Evolutionary conservation across 2,888 invertebrate species (phyloP), one percentile per base, ranked within the genome.

Genomic region (Apantesis nais): DNA sequence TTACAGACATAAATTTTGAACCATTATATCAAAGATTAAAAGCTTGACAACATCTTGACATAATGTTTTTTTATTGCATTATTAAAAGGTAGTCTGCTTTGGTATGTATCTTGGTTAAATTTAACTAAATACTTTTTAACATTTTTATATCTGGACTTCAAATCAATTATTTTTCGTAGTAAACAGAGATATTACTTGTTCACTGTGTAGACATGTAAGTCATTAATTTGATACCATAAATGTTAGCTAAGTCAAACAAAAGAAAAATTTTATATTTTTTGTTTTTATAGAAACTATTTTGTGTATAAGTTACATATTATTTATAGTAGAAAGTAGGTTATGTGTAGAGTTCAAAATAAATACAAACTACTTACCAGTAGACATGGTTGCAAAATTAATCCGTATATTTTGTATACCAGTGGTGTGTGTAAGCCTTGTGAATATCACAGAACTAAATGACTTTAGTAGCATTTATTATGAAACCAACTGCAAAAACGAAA

Each of bases 401-500:
- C 78, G 83, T 71, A 84, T 66, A 76, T 81, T 74, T 81, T 78
- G 82, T 71, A 84, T 66, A 73, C 82, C 82, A 76, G 77, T n/a
- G n/a, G n/a, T n/a, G 71, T 72, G 75, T 76, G 85, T 81, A 74
- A 77, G 81, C 74, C 83, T 78, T 83, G 84, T 87, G 48, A 84
- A 77, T 77, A 88, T 44, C 66, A 82, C 77, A 61, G 81, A 73
- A 52, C 78, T 78, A 78, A 90, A 71, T 81, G 86, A 84, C 82
- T 86, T 89, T 70, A 78, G 67, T 22, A 89, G 83, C 91, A 91
- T 92, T 88, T 88, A 90, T 77, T 82, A 52, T 75, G 66, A 75
- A 81, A 78, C 70, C 66, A 71, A 78, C 25, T 11, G 34, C 37
- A 22, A 39, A 58, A 34, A 48, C 70, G 66, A 77, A 72, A 64